Evolutionary conservation across 1,140 invertebrate genomes (phyloP).

Genomic region (Zophobas morio): DNA sequence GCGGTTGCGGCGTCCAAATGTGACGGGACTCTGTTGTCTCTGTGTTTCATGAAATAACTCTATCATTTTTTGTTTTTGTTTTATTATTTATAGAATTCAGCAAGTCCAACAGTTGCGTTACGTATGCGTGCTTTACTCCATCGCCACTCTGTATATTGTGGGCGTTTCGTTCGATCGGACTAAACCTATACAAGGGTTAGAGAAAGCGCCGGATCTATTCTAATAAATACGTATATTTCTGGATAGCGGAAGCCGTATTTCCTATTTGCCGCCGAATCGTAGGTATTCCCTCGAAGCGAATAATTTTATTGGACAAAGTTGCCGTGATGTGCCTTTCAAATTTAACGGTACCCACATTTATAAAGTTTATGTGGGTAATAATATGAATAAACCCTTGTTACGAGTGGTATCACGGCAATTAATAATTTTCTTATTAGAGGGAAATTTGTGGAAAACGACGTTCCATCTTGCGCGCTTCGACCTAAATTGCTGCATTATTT

Average conservation of each 20-base stretch:
- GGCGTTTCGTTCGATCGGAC: background rate
- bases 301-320: slow-evolving; percentile 10
- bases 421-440: slow-evolving; percentile 22
- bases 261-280: slow-evolving; percentile 6
- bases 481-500: slow-evolving; percentile 39
- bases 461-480: slow-evolving; percentile 19
- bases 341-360: background rate
- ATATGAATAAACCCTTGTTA: background rate
- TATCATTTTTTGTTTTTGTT: no score
- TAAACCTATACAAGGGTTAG: slow-evolving; percentile 6
- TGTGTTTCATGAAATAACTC: no score
- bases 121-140: background rate
- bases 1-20: no score
- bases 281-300: slow-evolving; percentile 14
- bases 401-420: background rate
- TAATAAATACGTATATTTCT: slow-evolving; percentile 20
- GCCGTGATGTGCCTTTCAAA: background rate
- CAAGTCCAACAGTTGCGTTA: background rate
- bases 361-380: background rate
- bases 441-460: slow-evolving; percentile 16
- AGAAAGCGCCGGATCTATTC: slow-evolving; percentile 12
- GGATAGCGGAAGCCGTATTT: slow-evolving; percentile 19
- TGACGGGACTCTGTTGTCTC: no score
- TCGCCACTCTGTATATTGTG: background rate
- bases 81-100: no score